Percentiles rank a stretch among this genome's conserved stretches.
Conservation (phyloP, 2,888 invertebrate species). For the Drosophila ustulata region DNA sequence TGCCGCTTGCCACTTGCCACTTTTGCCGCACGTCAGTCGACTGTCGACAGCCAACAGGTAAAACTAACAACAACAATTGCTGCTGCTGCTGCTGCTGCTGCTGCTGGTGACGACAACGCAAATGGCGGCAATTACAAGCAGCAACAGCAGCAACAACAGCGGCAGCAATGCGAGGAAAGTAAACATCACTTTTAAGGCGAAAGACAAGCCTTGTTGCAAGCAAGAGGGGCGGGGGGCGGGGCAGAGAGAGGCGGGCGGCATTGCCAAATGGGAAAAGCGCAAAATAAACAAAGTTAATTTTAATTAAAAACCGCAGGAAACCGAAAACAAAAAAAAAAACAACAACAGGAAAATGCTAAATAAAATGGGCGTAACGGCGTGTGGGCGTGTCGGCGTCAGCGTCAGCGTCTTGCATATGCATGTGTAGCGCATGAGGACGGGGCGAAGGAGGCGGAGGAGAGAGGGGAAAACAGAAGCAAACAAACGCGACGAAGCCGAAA, state of each 20-base stretch:
- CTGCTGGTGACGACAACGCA: constrained; percentile 63
- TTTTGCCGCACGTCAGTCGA: constrained; percentile 18
- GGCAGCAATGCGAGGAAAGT: constrained; percentile 56
- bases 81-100: constrained; percentile 11
- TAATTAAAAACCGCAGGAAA: constrained; percentile 80
- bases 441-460: background rate
- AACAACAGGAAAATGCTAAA: constrained; percentile 74
- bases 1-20: constrained; percentile 33
- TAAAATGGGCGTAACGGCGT: constrained; percentile 61
- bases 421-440: constrained; percentile 22
- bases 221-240: background rate
- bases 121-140: constrained; percentile 79
- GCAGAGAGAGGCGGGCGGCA: background rate
- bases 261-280: constrained; percentile 69
- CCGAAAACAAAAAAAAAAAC: constrained; percentile 48
- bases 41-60: constrained; percentile 53
- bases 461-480: constrained; percentile 16
- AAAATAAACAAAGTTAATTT: constrained; percentile 81
- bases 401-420: constrained; percentile 68
- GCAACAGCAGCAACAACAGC: constrained; percentile 35
- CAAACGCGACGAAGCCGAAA: constrained; percentile 37
- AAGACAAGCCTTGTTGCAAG: constrained; percentile 31
- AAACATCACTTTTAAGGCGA: constrained; percentile 70
- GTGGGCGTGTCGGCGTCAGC: constrained; percentile 52
- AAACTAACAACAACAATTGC: constrained; percentile 50